Evolutionary conservation across 2,113 vertebrate genomes (phyloP).

Genomic region (Centropus unirufus): DNA sequence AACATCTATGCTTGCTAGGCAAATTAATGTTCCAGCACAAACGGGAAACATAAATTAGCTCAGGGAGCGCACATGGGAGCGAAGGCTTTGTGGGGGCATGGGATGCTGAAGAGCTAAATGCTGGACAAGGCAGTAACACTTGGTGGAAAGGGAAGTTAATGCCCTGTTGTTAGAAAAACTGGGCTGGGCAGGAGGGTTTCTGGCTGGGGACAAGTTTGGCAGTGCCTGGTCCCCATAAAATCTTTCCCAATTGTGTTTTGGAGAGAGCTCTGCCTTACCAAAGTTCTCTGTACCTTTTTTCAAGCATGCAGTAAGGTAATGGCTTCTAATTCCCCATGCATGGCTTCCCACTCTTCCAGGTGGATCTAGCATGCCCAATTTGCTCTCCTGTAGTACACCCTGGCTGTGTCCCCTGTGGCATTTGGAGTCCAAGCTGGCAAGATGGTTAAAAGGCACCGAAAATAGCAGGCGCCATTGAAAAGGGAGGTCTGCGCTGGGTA

Average conservation of each 20-base stretch:
- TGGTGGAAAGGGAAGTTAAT: not conserved
- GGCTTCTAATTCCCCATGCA: not conserved
- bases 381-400: not conserved
- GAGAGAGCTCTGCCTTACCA: not conserved
- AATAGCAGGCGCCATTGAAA: constrained; percentile 18
- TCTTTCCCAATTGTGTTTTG: not conserved
- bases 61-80: not conserved
- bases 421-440: not conserved
- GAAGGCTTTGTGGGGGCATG: not conserved
- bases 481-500: constrained; percentile 5
- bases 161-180: not conserved
- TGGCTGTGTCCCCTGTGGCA: not conserved
- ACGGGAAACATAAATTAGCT: constrained; percentile 12
- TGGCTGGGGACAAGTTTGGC: not conserved
- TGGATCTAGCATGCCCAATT: not conserved
- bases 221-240: not conserved
- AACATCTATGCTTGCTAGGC: not conserved
- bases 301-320: not conserved
- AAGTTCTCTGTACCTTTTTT: not conserved
- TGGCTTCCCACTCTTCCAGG: not conserved
- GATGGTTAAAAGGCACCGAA: not conserved
- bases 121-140: not conserved
- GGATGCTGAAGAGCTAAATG: not conserved
- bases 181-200: not conserved
- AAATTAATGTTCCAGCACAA: not conserved